Conservation (phyloP, 2,888 invertebrate species). For the Cyaniris semiargus region DNA sequence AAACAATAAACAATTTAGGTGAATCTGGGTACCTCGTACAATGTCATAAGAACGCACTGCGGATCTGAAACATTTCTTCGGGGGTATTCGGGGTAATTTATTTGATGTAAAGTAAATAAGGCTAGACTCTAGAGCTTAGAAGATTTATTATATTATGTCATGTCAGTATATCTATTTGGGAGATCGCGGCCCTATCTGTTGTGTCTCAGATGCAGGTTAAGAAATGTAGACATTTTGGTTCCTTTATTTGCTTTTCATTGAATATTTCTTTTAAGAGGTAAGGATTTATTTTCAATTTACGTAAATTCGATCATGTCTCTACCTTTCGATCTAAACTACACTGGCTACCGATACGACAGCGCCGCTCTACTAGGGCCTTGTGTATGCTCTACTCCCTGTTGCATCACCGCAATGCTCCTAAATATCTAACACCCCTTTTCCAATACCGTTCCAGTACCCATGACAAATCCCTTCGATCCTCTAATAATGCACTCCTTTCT, state of each 20-base stretch:
- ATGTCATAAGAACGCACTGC: not conserved
- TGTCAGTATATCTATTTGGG: not conserved
- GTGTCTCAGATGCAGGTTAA: not conserved
- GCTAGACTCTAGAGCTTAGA: not conserved
- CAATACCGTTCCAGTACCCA: no score
- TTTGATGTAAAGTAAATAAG: constrained; percentile 2
- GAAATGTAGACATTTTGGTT: not conserved
- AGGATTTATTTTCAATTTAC: no score
- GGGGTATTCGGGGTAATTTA: not conserved
- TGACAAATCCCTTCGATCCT: no score
- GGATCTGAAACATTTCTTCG: not conserved
- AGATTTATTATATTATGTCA: constrained; percentile 17
- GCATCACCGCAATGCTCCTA: no score
- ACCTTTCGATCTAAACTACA: no score
- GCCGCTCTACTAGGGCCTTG: no score
- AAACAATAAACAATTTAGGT: not conserved
- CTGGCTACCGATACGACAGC: no score
- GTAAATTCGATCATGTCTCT: no score
- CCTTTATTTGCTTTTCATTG: not conserved
- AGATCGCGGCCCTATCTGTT: not conserved
- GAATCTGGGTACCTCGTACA: not conserved
- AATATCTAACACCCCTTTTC: no score
- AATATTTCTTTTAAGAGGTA: no score
- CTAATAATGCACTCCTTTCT: no score
- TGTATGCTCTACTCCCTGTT: no score